Percentiles rank a stretch among this genome's conserved stretches.
Evolutionary conservation across 92 coral and sea anemone species (phyloP).

Genomic region (Bergia puertoricense): DNA sequence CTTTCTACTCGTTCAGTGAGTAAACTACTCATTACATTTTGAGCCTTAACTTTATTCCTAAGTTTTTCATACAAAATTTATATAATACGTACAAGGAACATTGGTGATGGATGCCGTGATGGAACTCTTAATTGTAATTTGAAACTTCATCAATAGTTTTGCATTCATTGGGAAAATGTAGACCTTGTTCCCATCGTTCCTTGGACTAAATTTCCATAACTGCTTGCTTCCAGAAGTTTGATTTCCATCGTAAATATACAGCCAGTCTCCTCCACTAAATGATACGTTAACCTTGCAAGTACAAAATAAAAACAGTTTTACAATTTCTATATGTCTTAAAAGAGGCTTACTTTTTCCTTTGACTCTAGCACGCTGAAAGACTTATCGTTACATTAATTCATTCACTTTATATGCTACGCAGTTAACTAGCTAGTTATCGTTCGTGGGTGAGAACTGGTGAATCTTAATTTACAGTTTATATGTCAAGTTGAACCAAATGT

Average conservation of each 20-base stretch:
- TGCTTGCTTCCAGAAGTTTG: neutral
- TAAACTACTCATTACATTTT: too few relatives aligned
- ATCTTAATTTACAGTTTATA: too few relatives aligned
- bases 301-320: neutral
- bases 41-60: too few relatives aligned
- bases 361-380: too few relatives aligned
- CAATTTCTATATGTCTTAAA: too few relatives aligned
- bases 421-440: too few relatives aligned
- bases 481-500: too few relatives aligned
- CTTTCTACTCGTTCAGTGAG: too few relatives aligned
- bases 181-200: neutral
- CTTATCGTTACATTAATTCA: too few relatives aligned
- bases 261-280: neutral
- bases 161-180: neutral
- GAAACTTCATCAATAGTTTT: neutral
- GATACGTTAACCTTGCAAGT: neutral
- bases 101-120: neutral
- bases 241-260: neutral
- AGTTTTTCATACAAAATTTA: neutral
- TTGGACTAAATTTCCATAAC: neutral
- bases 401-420: too few relatives aligned
- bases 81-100: neutral
- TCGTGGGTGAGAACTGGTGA: too few relatives aligned
- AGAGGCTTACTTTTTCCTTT: too few relatives aligned
- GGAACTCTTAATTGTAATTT: neutral